Percentiles rank a stretch among this genome's conserved stretches.
Conservation (phyloP, 2,113 vertebrate species). For the Megaceryle maxima region DNA sequence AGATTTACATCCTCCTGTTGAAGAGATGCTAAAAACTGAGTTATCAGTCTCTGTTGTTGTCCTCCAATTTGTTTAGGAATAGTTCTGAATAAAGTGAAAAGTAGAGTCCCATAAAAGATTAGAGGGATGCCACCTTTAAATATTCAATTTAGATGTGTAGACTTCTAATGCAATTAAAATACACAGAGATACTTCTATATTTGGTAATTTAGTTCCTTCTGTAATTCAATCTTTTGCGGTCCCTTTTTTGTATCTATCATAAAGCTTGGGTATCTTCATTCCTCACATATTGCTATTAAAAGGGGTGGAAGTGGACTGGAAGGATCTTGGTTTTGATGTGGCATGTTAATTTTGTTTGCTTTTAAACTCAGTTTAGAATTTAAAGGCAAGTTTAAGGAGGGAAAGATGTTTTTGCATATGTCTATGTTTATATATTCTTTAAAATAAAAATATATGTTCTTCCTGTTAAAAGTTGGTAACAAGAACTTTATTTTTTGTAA, state of each 20-base stretch:
- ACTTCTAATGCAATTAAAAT: background rate
- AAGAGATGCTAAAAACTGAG: background rate
- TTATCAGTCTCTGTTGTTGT: background rate
- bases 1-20: background rate
- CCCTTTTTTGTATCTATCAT: background rate
- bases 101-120: background rate
- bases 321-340: background rate
- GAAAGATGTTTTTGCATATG: background rate
- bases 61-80: background rate
- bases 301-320: background rate
- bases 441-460: background rate
- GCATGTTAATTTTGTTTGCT: background rate
- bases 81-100: background rate
- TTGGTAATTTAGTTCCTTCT: background rate
- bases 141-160: background rate
- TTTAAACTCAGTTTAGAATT: background rate
- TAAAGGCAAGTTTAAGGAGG: background rate
- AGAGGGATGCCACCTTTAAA: background rate
- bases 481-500: background rate
- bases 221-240: background rate
- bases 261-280: background rate
- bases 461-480: background rate
- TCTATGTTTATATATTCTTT: background rate
- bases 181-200: background rate
- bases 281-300: background rate